Evolutionary conservation across 2,888 invertebrate genomes (phyloP), one percentile per base, ranked within the genome.

Genomic region (Andrena dorsata): DNA sequence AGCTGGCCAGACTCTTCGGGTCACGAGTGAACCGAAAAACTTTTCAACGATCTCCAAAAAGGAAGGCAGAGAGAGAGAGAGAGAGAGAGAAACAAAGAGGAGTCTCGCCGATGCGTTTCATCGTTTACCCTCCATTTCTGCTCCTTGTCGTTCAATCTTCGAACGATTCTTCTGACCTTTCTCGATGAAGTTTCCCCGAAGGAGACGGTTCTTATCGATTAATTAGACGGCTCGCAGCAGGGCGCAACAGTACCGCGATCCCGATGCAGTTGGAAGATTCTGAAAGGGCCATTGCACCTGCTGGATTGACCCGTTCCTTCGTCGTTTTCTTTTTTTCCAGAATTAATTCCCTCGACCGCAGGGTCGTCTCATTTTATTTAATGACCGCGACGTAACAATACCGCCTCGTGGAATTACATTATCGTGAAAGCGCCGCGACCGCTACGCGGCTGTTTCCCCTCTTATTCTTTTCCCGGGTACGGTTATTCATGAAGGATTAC

Each of bases 401-500:
- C 58, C 23, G 51, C 28, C n/a, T 47, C 8, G 26, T 53, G 51
- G 28, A 28, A 35, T 65, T 28, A 61, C 69, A 75, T 51, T 47
- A 61, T 76, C 32, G 60, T 66, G 61, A 76, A 61, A 30, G 23
- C 49, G 16, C 23, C 23, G 53, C 47, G 26, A 49, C 58, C 10
- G 6, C 41, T 5, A 2, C 10, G 26, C 13, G 16, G 30, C 13
- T 35, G 10, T n/a, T 49, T 30, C 53, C 16, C 61, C 41, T 47
- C 28, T 47, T 23, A 63, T 77, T 58, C 63, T 35, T 56, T 47
- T 58, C 49, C 35, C 8, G 32, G 63, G 28, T 32, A 68, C 32
- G 26, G 68, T 77, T 79, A 77, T 78, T 70, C 63, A 41, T 69
- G 64, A n/a, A 41, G 78, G 3, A 77, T 70, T 70, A 41, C 78